Evolutionary conservation across 2,888 invertebrate species (phyloP).

Genomic region (Cosmorhoe ocellata): DNA sequence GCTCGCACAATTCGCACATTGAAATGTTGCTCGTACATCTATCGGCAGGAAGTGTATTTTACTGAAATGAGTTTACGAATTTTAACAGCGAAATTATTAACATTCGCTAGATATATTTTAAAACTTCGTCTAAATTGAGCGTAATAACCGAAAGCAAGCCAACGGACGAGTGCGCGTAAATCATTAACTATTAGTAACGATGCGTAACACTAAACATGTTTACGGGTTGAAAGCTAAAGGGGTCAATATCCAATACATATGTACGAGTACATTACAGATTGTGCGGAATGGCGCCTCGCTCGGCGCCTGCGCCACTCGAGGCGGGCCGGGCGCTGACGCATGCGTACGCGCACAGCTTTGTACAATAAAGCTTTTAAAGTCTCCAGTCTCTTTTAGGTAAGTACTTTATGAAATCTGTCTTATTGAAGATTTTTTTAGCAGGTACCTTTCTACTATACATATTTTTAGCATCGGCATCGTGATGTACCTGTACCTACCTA

Average conservation of each 20-base stretch:
- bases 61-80: too few relatives aligned
- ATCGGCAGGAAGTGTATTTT: slow-evolving; percentile 6
- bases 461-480: too few relatives aligned
- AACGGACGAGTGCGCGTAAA: slow-evolving; percentile 17
- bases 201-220: slow-evolving; percentile 32
- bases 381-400: too few relatives aligned
- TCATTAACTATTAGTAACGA: slow-evolving; percentile 27
- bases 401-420: too few relatives aligned
- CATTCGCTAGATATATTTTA: background rate
- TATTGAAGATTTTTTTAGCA: too few relatives aligned
- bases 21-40: background rate
- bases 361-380: background rate
- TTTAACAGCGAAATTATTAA: background rate
- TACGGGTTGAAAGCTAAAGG: slow-evolving; percentile 36
- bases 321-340: slow-evolving; percentile 37
- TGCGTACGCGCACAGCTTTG: slow-evolving; percentile 16
- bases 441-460: too few relatives aligned
- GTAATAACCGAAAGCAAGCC: slow-evolving; percentile 6
- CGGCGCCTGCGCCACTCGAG: slow-evolving; percentile 31
- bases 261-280: slow-evolving; percentile 12
- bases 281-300: slow-evolving; percentile 31
- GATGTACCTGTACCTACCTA: too few relatives aligned
- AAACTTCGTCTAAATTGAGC: slow-evolving; percentile 5
- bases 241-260: slow-evolving; percentile 46
- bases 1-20: background rate